Base-by-base conservation (phyloP, 2,888 invertebrate species). In the Amphipyra berbera region DNA sequence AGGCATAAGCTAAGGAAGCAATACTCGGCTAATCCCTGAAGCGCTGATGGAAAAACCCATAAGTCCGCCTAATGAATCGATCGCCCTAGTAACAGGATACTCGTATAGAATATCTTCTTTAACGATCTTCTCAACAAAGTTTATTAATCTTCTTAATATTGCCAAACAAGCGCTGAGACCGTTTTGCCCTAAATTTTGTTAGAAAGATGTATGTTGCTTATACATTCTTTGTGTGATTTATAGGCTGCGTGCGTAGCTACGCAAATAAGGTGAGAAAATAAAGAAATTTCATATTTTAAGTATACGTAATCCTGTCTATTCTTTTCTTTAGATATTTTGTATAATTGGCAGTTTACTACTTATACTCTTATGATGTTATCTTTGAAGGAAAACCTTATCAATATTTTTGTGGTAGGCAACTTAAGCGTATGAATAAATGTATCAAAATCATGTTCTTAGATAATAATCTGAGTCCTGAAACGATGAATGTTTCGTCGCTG, bases 61-160 rank as follows among this genome's bases (percentile, higher is more conserved):
- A 76, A 72, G 62, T 54, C 61, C 50, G 40, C 46, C 71, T 77
- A 78, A 78, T 78, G 70, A 78, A 79, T 77, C 76, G 76, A 79
- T 83, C 62, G 67, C 44, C 66, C 66, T 54, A 73, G 75, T 76
- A 76, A 75, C 73, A 73, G 68, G 75, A 73, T 76, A 71, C 60
- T 67, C 66, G 52, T 67, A 63, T 66, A 70, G 69, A 71, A 77
- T 73, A 80, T 63, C 58, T 61, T 60, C 38, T 75, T 70, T 67
- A 78, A 71, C 64, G 65, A 77, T 73, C 65, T 77, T 73, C 49
- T 40, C 55, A 56, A 62, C 68, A 63, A 68, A 68, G 56, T 73
- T 65, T 73, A 76, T 68, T 72, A 76, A 73, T 76, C 67, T 64
- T 59, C 71, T 74, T 74, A 75, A 75, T 70, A 70, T 71, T 65